A percentile compares a stretch with the other conserved stretches of the same genome.
Evolutionary conservation across 2,797 vertebrate species (phyloP).

Genomic region (Trachurus trachurus): DNA sequence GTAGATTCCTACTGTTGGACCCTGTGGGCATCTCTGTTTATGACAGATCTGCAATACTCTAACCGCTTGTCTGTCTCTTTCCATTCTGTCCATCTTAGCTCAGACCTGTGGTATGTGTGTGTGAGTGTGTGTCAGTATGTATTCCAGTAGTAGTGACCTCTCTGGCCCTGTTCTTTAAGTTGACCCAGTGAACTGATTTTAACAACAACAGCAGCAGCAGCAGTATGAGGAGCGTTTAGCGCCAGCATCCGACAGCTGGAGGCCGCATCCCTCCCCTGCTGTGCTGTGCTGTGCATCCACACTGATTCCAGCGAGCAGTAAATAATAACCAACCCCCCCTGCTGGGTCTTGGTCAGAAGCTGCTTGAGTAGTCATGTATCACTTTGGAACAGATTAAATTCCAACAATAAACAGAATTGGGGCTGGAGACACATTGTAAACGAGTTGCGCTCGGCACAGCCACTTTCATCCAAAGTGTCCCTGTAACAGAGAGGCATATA

Average conservation of each 20-base stretch:
- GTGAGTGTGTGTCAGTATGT: slow-evolving; percentile 12
- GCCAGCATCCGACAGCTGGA: background rate
- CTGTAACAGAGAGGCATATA: background rate
- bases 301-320: background rate
- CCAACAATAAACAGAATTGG: background rate
- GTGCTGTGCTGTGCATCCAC: background rate
- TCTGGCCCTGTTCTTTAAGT: slow-evolving; percentile 23
- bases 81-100: background rate
- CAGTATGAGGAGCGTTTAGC: background rate
- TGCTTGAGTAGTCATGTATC: background rate
- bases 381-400: slow-evolving; percentile 16
- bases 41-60: slow-evolving; percentile 11
- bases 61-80: slow-evolving; percentile 15
- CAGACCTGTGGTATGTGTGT: background rate
- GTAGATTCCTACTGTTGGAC: background rate
- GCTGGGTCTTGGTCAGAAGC: slow-evolving; percentile 12
- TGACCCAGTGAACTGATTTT: slow-evolving; percentile 56
- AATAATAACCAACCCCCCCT: slow-evolving; percentile 11
- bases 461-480: slow-evolving; percentile 17
- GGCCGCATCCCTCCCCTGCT: background rate
- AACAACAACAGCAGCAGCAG: slow-evolving; percentile 6
- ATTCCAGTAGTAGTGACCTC: slow-evolving; percentile 9
- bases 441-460: background rate
- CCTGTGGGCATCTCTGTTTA: slow-evolving; percentile 22
- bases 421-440: background rate